Conservation (phyloP, 2,888 invertebrate species). For the Cepaea hortensis region DNA sequence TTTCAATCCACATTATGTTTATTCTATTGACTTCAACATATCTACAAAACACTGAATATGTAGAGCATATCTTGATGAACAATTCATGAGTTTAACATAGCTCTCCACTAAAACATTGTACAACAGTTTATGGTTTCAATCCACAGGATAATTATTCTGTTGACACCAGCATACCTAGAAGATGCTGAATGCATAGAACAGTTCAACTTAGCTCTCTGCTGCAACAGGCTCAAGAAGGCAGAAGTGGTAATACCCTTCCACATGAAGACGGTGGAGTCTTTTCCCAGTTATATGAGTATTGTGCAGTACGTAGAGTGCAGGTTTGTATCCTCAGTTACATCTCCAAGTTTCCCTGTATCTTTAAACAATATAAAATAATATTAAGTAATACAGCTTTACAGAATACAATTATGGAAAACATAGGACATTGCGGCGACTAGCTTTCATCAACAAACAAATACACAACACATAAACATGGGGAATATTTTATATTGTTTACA, state of each 20-base stretch:
- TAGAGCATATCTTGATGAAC: too few species aligned
- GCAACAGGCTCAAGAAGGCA: conserved; percentile 61
- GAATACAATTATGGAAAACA: too few species aligned
- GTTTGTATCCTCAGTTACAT: conserved; percentile 54
- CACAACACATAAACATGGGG: too few species aligned
- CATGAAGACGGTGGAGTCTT: conserved; percentile 59
- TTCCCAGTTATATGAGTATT: conserved; percentile 72
- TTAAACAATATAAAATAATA: background rate
- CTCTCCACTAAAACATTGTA: background rate
- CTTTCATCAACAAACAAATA: too few species aligned
- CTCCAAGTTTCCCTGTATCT: background rate
- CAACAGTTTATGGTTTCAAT: conserved; percentile 1
- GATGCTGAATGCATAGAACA: conserved; percentile 68
- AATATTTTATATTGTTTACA: too few species aligned
- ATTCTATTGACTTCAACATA: too few species aligned
- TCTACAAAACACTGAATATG: too few species aligned
- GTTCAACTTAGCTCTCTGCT: conserved; percentile 73
- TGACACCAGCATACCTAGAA: conserved; percentile 65
- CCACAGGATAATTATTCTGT: conserved; percentile 67
- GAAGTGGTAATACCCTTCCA: conserved; percentile 68
- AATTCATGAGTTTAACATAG: background rate
- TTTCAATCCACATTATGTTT: too few species aligned
- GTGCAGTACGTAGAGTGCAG: conserved; percentile 74
- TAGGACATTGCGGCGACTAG: too few species aligned
- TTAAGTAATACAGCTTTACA: too few species aligned